phyloP scores from a whole-genome alignment of 2,888 invertebrate species.

The Melipona bicolor region DNA sequence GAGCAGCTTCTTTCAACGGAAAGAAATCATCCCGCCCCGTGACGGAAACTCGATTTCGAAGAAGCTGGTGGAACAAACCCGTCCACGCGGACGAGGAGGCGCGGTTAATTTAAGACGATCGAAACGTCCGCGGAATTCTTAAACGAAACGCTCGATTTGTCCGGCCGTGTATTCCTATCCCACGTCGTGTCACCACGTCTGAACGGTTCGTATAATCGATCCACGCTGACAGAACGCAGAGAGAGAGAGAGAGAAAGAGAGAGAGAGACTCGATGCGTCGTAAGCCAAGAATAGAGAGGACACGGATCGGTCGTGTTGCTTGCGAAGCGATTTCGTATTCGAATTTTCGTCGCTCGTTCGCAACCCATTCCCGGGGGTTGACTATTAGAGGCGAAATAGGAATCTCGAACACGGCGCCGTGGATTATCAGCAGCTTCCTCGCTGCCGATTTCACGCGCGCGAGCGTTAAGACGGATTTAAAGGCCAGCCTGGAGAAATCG shows the following conservation, averaged over 20 bases:
- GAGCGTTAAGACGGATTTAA: slow-evolving; percentile 11
- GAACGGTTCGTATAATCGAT: slow-evolving; percentile 42
- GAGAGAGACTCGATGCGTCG: slow-evolving; percentile 8
- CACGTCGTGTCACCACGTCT: slow-evolving; percentile 32
- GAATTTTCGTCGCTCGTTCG: slow-evolving; percentile 43
- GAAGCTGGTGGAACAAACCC: neutral
- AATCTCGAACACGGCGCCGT: slow-evolving; percentile 11
- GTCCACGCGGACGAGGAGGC: slow-evolving; percentile 18
- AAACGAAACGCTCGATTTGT: slow-evolving; percentile 55
- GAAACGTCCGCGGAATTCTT: slow-evolving; percentile 63
- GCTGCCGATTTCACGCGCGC: slow-evolving; percentile 7
- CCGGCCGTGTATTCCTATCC: slow-evolving; percentile 40
- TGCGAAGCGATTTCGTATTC: slow-evolving; percentile 44
- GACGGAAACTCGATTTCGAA: neutral
- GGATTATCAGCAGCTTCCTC: slow-evolving; percentile 27
- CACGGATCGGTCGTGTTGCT: slow-evolving; percentile 49
- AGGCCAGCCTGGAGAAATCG: slow-evolving; percentile 4
- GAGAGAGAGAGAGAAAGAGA: too few species aligned
- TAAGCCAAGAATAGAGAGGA: slow-evolving; percentile 58
- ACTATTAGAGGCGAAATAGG: slow-evolving; percentile 23
- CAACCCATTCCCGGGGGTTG: neutral
- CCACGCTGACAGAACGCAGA: slow-evolving; percentile 38
- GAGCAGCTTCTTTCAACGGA: neutral
- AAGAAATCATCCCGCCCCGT: too few species aligned
- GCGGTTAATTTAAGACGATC: slow-evolving; percentile 72